These are phyloP conservation scores for Loxodonta africana DNA, from an alignment of 2,113 vertebrate genomes.

Conservation along the genomic window DNA sequence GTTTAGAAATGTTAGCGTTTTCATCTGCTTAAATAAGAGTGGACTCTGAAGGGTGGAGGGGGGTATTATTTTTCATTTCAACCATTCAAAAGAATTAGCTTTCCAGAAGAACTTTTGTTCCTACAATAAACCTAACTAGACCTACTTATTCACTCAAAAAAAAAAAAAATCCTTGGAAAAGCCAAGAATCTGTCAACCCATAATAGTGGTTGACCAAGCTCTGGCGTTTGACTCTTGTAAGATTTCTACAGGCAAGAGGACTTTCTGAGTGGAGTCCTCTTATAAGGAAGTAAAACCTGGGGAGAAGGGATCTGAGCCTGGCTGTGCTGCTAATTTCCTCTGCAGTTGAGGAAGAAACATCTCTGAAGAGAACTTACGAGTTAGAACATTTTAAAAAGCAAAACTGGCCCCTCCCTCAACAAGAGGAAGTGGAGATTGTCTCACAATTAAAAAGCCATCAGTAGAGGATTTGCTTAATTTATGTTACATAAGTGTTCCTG, in stretches of 20 bases:
- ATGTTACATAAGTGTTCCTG: not conserved
- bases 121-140: constrained; percentile 80
- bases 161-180: not conserved
- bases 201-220: constrained; percentile 58
- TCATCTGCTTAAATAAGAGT: constrained; percentile 67
- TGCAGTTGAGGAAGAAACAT: not conserved
- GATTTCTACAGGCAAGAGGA: constrained; percentile 10
- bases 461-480: not conserved
- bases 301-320: too few species aligned
- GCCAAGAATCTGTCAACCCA: constrained; percentile 80
- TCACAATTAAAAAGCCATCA: not conserved
- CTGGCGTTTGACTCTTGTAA: constrained; percentile 9
- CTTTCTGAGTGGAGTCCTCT: not conserved
- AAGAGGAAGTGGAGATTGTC: not conserved
- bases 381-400: not conserved
- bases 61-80: constrained; percentile 80
- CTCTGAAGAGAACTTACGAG: not conserved
- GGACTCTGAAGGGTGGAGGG: constrained; percentile 66
- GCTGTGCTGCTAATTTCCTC: not conserved
- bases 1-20: constrained; percentile 64
- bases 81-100: constrained; percentile 73
- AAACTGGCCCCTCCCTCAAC: not conserved
- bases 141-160: constrained; percentile 69
- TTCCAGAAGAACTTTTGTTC: constrained; percentile 81
- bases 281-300: not conserved